Base-by-base conservation (phyloP, 1,140 invertebrate genomes). In the Meloidogyne chitwoodi region DNA sequence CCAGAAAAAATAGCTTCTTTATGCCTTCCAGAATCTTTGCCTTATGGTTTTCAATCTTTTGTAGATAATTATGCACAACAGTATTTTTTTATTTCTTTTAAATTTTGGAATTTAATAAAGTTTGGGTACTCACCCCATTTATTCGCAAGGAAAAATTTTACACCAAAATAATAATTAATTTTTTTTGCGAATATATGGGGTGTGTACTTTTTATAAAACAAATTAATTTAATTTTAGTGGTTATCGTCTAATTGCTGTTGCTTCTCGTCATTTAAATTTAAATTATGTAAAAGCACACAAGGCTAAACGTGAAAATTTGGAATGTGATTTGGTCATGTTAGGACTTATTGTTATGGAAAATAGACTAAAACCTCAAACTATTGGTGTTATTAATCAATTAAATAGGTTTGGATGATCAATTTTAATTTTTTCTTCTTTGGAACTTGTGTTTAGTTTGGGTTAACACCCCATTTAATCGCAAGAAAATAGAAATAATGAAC, bases 331-430 rank as follows among this genome's bases (percentile, higher is more conserved):
- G 14, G 72, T 75, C 24, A 68, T 87, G 78, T 75, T 87, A 0
- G 86, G 85, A 16, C 62, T 87, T 6, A 77, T 87, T 70, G 81
- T 87, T 4, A 85, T 87, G 85, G 85, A 87, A 48, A 87, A 87
- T 62, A 78, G 85, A 61, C 72, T 87, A 12, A 87, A 87, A 76
- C 67, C 71, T 22, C 77, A 81, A 64, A 87, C 85, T 16, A 48
- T 79, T n/a, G 76, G 74, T 56, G 85, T 87, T 29, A 87, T 87
- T 62, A 81, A 81, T 56, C 84, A 87, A 72, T 78, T 86, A 10
- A 87, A 83, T 38, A 78, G 74, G 84, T 85, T 24, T n/a, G 65
- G 34, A 38, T 8, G 10, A 8, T 38, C 10, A 38, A 38, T 38
- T 38, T 38, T 10, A 38, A 38, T 38, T 38, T n/a, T n/a, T n/a